A percentile compares a stretch with the other conserved stretches of the same genome.
These are phyloP conservation scores for Cenopis cana DNA, from an alignment of 2,888 invertebrate species.

Conservation along the genomic window DNA sequence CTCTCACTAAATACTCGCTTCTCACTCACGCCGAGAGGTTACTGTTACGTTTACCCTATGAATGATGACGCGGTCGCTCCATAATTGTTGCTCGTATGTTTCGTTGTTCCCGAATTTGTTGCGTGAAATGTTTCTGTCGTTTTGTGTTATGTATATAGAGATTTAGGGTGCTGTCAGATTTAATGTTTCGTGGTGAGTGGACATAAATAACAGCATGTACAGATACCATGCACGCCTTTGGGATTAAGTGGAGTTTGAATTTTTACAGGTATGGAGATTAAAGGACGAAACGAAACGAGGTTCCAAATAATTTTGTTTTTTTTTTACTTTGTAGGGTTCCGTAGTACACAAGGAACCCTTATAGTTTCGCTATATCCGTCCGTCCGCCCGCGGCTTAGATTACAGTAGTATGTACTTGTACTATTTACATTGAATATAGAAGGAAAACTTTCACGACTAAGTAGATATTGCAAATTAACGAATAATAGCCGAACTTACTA, in stretches of 20 bases:
- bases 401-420: no score
- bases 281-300: neutral
- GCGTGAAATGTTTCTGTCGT: slow-evolving; percentile 43
- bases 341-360: no score
- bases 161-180: slow-evolving; percentile 44
- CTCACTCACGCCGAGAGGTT: slow-evolving; percentile 28
- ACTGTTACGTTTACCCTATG: slow-evolving; percentile 45
- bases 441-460: no score
- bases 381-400: no score
- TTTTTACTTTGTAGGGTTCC: no score
- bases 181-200: slow-evolving; percentile 42
- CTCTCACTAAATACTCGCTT: slow-evolving; percentile 17
- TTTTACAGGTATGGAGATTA: slow-evolving; percentile 5
- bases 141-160: slow-evolving; percentile 40
- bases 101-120: slow-evolving; percentile 44
- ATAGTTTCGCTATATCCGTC: no score
- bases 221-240: slow-evolving; percentile 2
- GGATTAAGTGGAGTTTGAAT: slow-evolving; percentile 1
- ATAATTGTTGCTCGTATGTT: slow-evolving; percentile 46
- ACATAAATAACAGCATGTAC: slow-evolving; percentile 36
- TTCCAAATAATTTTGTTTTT: no score
- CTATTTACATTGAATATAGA: no score
- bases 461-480: no score
- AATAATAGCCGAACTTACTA: no score
- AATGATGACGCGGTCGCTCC: slow-evolving; percentile 45